phyloP scores from a whole-genome alignment of 2,113 vertebrate genomes.

The Thalassoma bifasciatum region DNA sequence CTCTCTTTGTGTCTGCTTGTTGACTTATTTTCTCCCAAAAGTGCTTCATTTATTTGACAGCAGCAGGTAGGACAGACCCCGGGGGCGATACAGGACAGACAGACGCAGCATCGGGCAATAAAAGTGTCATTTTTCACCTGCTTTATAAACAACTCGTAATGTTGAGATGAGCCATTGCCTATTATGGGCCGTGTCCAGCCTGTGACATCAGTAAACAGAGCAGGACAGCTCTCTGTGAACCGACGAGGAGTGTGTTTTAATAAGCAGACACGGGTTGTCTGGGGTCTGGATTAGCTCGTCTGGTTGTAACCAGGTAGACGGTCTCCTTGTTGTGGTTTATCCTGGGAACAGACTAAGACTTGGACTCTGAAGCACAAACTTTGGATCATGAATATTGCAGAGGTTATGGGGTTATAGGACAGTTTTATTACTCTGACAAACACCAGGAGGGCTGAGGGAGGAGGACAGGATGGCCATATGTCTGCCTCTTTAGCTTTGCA shows the following conservation, averaged over 20 bases:
- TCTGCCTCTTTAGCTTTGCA: slow-evolving; percentile 46
- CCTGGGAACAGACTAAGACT: slow-evolving; percentile 72
- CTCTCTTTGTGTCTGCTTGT: slow-evolving; percentile 13
- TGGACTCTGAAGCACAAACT: slow-evolving; percentile 70
- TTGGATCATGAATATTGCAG: slow-evolving; percentile 75
- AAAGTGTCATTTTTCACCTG: slow-evolving; percentile 79
- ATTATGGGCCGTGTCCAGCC: slow-evolving; percentile 76
- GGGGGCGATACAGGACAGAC: slow-evolving; percentile 50
- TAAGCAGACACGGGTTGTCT: slow-evolving; percentile 50
- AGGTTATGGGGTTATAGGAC: slow-evolving; percentile 75
- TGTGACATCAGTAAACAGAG: slow-evolving; percentile 72
- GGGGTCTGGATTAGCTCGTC: slow-evolving; percentile 78
- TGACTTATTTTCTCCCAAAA: slow-evolving; percentile 53
- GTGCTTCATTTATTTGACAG: slow-evolving; percentile 53
- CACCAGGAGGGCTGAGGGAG: slow-evolving; percentile 45
- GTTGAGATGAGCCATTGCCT: slow-evolving; percentile 81
- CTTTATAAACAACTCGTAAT: slow-evolving; percentile 75
- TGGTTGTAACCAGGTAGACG: slow-evolving; percentile 74
- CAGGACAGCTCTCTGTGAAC: slow-evolving; percentile 29
- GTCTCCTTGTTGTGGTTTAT: slow-evolving; percentile 74
- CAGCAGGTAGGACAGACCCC: slow-evolving; percentile 36
- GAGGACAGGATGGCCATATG: slow-evolving; percentile 58
- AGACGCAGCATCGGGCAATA: slow-evolving; percentile 63
- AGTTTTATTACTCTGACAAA: slow-evolving; percentile 79
- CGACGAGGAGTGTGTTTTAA: slow-evolving; percentile 71